A percentile compares a stretch with the other conserved stretches of the same genome.
Conservation (phyloP, 2,888 invertebrate genomes). For the Folsomia candida region DNA sequence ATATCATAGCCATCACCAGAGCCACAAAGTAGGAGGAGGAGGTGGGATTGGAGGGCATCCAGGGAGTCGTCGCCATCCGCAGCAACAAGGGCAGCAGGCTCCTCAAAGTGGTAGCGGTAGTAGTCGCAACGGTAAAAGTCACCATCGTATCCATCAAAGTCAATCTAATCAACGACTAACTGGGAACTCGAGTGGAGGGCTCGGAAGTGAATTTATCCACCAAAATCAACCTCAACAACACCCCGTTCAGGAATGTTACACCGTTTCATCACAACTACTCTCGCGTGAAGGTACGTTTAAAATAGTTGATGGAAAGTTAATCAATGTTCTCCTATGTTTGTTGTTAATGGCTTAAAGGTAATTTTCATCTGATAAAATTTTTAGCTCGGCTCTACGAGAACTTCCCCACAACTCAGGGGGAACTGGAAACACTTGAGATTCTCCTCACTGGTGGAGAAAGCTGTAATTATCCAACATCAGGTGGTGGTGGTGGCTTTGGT, state of each 20-base stretch:
- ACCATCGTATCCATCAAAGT: conserved; percentile 23
- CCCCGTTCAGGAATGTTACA: conserved; percentile 40
- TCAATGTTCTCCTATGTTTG: too few species aligned
- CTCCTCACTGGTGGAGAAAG: conserved; percentile 35
- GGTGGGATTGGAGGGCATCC: neutral
- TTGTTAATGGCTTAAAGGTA: too few species aligned
- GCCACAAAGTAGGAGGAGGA: conserved; percentile 18
- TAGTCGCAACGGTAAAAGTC: conserved; percentile 27
- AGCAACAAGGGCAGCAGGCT: conserved; percentile 17
- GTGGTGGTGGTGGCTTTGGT: conserved; percentile 33
- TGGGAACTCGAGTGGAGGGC: neutral
- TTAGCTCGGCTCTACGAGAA: conserved; percentile 50
- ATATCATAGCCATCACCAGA: conserved; percentile 32
- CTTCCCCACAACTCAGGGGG: conserved; percentile 44
- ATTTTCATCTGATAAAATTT: too few species aligned
- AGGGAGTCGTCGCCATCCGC: conserved; percentile 25
- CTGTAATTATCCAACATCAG: conserved; percentile 26
- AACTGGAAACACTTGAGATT: conserved; percentile 43
- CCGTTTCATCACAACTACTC: conserved; percentile 48
- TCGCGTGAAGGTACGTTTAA: too few species aligned
- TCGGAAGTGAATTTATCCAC: conserved; percentile 3
- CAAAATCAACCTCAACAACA: conserved; percentile 26
- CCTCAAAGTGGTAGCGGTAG: conserved; percentile 22
- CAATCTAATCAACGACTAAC: conserved; percentile 14
- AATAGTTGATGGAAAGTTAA: too few species aligned